Base-by-base conservation (phyloP, 2,797 vertebrate species). In the Halcyon smyrnensis region DNA sequence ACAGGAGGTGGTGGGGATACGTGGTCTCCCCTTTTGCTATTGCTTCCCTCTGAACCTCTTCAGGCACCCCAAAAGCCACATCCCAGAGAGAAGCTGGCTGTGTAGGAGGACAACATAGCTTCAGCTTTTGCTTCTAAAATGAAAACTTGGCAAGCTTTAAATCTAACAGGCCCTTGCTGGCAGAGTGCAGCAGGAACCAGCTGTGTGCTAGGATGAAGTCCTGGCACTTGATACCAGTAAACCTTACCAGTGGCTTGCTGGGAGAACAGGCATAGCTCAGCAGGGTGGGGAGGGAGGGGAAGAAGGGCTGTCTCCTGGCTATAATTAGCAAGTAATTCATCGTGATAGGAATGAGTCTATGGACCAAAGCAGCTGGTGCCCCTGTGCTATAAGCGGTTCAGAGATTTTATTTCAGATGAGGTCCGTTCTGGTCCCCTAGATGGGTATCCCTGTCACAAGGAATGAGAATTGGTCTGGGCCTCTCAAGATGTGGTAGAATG, bases 291-390 rank as follows among this genome's bases (percentile, higher is more conserved):
- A 30, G 41, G 36, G 25, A 27, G 16, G 36, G 43, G 71, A 30
- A 34, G 32, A 80, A 93, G 57, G 46, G 68, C 62, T 84, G 77
- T 54, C 76, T 86, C 69, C 24, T 1, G 1, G 53, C 57, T 95
- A 95, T 75, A 93, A 84, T 91, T 93, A 95, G 90, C n/a, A 60
- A 88, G 53, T 9, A 65, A 39, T 88, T 81, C 69, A 88, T 65
- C 57, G 17, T 1, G 8, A 19, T 3, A 73, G 85, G 68, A 87
- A 79, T 17, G 34, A 51, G 39, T 56, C 43, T 41, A 36, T 15
- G 37, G 45, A 91, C 25, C 45, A 45, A 56, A 87, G 89, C 79
- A 83, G 68, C 76, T 78, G 65, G 12, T 71, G 28, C 7, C 37
- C 34, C 63, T 5, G 0, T 0, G 0, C 73, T 64, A 37, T 43